These are phyloP conservation scores for Nycticorax nycticorax DNA, from an alignment of 2,113 vertebrate genomes.

Conservation along the genomic window DNA sequence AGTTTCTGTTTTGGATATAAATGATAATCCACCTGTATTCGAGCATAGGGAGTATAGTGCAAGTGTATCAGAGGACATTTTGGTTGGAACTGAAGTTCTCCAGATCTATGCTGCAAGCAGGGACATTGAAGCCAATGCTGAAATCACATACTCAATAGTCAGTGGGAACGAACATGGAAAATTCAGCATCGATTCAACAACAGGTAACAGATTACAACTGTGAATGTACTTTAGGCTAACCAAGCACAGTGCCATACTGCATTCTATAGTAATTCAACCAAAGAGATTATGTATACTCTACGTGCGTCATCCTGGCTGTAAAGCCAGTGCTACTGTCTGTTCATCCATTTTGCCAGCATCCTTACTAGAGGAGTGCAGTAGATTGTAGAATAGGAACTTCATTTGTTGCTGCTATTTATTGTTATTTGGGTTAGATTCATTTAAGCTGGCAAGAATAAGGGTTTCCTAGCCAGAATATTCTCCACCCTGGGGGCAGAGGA, in stretches of 20 bases:
- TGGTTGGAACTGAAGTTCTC: conserved; percentile 86
- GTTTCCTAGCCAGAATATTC: not conserved
- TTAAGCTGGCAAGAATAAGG: not conserved
- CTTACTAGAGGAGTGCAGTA: not conserved
- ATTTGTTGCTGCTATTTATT: not conserved
- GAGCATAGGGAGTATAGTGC: conserved; percentile 91
- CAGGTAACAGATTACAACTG: conserved; percentile 75
- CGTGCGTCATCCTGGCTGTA: not conserved
- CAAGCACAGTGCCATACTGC: not conserved
- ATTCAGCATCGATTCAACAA: conserved; percentile 89
- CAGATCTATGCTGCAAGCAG: conserved; percentile 91
- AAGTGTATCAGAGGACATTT: conserved; percentile 83
- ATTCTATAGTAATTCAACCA: not conserved
- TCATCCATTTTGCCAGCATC: not conserved
- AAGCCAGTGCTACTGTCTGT: not conserved
- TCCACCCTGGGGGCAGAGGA: not conserved
- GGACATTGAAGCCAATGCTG: conserved; percentile 86
- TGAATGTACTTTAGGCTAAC: not conserved
- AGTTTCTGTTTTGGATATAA: conserved; percentile 94
- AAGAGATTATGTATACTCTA: not conserved
- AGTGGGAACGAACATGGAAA: conserved; percentile 92
- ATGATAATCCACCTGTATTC: conserved; percentile 96
- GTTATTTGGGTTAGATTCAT: not conserved
- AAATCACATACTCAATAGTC: conserved; percentile 91
- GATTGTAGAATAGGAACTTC: not conserved